Evolutionary conservation across 1,140 invertebrate genomes (phyloP), one percentile per base, ranked within the genome.

Genomic region (Leucophenga varia): DNA sequence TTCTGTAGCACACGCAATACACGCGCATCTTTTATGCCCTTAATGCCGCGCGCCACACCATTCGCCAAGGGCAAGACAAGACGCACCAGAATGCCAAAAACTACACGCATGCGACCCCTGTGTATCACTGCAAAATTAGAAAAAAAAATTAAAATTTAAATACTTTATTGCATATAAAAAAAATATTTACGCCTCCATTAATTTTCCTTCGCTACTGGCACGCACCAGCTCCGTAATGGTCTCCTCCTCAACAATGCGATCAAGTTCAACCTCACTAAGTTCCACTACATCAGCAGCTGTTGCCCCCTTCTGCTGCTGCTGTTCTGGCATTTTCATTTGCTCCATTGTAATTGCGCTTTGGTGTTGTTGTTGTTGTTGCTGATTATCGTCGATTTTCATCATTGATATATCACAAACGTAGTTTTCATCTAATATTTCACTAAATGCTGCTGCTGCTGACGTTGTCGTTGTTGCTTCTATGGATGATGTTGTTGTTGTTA

Each of bases 61-160:
- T 74, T 72, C 6, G 64, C 65, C 36, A 74, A 13, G 0, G 72
- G 72, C 30, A 74, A 38, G 30, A 74, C 64, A 14, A 74, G 47
- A 12, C 72, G 55, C 40, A 74, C 53, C 30, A 74, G 52, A 14
- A 74, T 61, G 9, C 72, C 72, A 34, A 74, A 64, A 5, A 72
- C 60, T 14, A 74, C 56, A 16, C 71, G 61, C 58, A 74, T 72
- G 40, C 65, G 55, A 32, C 67, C 70, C 2, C 55, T 55, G 32
- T 74, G n/a, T 54, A 16, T 49, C 42, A 39, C 57, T 64, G 25
- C 52, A 52, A 4, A 44, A 6, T 13, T 7, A 12, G 16, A 17
- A 38, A 9, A 14, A n/a, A 14, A 7, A 16, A 13, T 2, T 8
- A 6, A 17, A 6, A 17, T 25, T 1, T 37, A 18, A 32, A 25